Base-by-base conservation (phyloP, 2,113 vertebrate species). In the Dicaeum eximium region DNA sequence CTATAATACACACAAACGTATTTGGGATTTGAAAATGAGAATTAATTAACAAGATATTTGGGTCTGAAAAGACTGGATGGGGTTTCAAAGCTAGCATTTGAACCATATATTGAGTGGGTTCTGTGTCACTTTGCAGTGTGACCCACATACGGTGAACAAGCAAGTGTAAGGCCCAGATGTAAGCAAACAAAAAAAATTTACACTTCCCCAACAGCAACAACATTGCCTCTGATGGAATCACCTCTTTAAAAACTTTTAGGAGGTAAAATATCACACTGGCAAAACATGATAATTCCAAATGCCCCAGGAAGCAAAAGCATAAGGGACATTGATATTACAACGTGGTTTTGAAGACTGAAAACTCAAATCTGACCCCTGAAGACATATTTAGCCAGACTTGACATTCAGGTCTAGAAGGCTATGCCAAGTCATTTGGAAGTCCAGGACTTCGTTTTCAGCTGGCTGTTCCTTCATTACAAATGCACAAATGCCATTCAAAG, bases 391-490 rank as follows among this genome's bases (percentile, higher is more conserved):
- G 86, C 48, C 51, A 64, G 89, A 64, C 69, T 81, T 96, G 91
- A 75, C 89, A 92, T 95, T 95, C 93, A 95, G 89, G 74, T 19
- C 82, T 71, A 83, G 92, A 73, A 88, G 70, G 44, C 56, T 38
- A 6, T 61, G 86, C 89, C 95, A 95, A 93, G 89, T 28, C 10
- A 2, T 87, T 93, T 87, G 31, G 11, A 95, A 93, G 78, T 54
- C 86, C 30, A 20, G n/a, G 73, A 38, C 89, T 84, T 92, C n/a
- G 2, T 85, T 95, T 96, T 92, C 42, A 89, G 93, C 65, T 3
- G 24, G 69, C 58, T 17, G 3, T 72, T 93, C 70, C 77, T 53
- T 53, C 40, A 8, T 61, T 66, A 61, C 86, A 87, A 80, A 92
- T 81, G 77, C 60, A 81, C 61, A 88, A 94, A 92, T 93, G 91